These are phyloP conservation scores for Silurus glanis DNA, from an alignment of 2,113 vertebrate genomes.

Conservation along the genomic window DNA sequence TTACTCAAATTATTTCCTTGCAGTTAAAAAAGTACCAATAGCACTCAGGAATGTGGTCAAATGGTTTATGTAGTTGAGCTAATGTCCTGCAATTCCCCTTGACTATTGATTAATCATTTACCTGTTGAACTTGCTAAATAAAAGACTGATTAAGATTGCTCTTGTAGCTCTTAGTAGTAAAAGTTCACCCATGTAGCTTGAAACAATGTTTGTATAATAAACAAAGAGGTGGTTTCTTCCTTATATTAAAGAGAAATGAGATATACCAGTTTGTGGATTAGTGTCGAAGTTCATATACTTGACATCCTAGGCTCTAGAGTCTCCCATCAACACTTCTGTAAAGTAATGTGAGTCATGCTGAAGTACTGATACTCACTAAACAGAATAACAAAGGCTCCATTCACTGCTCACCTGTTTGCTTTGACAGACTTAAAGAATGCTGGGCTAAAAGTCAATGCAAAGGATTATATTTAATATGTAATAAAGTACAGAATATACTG, in stretches of 20 bases:
- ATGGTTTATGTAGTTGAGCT: not conserved
- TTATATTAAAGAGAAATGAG: slow-evolving; percentile 12
- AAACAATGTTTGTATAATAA: not conserved
- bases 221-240: slow-evolving; percentile 1
- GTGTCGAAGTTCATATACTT: slow-evolving; percentile 26
- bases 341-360: slow-evolving; percentile 35
- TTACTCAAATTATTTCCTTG: not conserved
- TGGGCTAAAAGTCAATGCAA: slow-evolving; percentile 4
- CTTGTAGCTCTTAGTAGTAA: not conserved
- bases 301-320: slow-evolving; percentile 18
- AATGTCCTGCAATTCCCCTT: not conserved
- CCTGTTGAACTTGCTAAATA: not conserved
- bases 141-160: not conserved
- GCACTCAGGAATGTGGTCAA: not conserved
- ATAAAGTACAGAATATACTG: not conserved
- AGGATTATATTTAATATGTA: slow-evolving; percentile 13
- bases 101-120: not conserved
- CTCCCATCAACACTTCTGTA: slow-evolving; percentile 24
- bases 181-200: not conserved
- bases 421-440: slow-evolving; percentile 29
- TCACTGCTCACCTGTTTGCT: slow-evolving; percentile 40
- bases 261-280: slow-evolving; percentile 25
- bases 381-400: slow-evolving; percentile 42
- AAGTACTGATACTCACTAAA: slow-evolving; percentile 33
- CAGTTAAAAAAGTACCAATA: not conserved